Conservation (phyloP, 2,797 vertebrate species). For the Anolis apletophallus region DNA sequence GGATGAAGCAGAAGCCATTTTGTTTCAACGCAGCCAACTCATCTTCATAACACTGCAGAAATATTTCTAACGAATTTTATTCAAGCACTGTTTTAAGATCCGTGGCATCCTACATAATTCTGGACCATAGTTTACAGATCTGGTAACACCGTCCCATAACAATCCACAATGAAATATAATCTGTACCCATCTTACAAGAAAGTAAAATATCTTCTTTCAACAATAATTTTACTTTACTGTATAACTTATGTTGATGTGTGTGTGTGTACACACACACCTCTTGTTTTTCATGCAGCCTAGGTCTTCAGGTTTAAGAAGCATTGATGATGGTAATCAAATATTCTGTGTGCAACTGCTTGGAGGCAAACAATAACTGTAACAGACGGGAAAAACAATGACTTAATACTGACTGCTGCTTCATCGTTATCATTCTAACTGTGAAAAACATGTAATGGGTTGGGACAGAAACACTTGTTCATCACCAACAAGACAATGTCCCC, state of each 20-base stretch:
- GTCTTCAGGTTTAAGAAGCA: neutral
- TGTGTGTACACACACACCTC: neutral
- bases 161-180: neutral
- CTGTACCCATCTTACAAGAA: neutral
- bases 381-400: neutral
- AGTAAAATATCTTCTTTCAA: neutral
- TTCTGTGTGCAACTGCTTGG: neutral
- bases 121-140: neutral
- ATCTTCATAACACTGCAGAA: neutral
- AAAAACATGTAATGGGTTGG: neutral
- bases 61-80: neutral
- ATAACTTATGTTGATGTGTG: neutral
- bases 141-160: neutral
- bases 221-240: neutral
- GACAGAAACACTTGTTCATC: neutral
- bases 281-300: neutral
- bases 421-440: neutral
- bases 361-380: neutral
- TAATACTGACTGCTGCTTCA: neutral
- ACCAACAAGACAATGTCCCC: neutral
- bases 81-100: neutral
- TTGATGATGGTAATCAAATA: neutral
- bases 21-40: neutral
- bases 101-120: neutral
- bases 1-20: conserved; percentile 22